Evolutionary conservation across 2,797 vertebrate genomes (phyloP).

Genomic region (Philypnodon macrostomus): DNA sequence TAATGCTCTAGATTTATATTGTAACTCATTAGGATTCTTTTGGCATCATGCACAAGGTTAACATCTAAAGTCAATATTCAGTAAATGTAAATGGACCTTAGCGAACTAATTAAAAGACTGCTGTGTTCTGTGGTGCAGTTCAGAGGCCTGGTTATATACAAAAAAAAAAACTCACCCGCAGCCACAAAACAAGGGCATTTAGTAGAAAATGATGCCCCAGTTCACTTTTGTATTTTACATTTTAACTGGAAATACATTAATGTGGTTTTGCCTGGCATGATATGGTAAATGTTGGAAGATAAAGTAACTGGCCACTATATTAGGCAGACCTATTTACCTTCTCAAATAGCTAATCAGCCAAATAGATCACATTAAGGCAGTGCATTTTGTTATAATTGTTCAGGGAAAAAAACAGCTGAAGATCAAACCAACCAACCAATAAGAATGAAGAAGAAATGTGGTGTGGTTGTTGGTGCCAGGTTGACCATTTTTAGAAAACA

Average conservation of each 20-base stretch:
- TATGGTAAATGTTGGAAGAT: neutral
- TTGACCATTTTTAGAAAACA: too few species aligned
- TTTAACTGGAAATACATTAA: neutral
- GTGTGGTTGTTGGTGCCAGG: too few species aligned
- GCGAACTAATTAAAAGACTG: conserved; percentile 35
- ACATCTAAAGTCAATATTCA: conserved; percentile 67
- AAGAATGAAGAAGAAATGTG: too few species aligned
- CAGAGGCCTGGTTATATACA: conserved; percentile 11
- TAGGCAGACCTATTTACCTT: too few species aligned
- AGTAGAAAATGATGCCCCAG: neutral
- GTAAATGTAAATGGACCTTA: conserved; percentile 50
- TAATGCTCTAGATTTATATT: too few species aligned
- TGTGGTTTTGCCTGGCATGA: neutral
- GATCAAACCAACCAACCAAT: too few species aligned
- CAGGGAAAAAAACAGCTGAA: too few species aligned
- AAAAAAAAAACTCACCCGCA: conserved; percentile 11
- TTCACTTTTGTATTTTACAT: neutral
- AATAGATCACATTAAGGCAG: too few species aligned
- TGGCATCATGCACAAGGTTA: conserved; percentile 59
- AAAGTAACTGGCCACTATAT: too few species aligned
- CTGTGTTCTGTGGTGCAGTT: conserved; percentile 25
- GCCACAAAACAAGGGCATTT: conserved; percentile 9
- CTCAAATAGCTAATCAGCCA: too few species aligned
- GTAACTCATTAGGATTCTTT: conserved; percentile 42
- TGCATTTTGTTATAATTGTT: too few species aligned